phyloP scores from a whole-genome alignment of 2,797 vertebrate genomes.

The Cercopithecus mitis region DNA sequence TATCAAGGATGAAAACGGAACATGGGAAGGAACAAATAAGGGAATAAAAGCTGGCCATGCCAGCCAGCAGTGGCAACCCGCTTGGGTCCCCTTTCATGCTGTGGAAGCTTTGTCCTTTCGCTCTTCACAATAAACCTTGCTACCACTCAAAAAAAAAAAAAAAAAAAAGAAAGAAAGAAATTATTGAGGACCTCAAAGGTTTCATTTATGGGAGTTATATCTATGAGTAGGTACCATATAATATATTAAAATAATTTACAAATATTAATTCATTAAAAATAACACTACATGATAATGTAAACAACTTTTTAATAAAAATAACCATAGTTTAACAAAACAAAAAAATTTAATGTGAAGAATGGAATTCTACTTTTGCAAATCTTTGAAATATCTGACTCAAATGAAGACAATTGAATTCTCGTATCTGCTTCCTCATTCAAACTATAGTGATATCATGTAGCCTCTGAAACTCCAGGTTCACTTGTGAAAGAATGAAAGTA shows the following conservation, averaged over 20 bases:
- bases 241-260: neutral
- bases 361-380: neutral
- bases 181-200: neutral
- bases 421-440: neutral
- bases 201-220: neutral
- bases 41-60: too few relatives aligned
- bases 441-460: neutral
- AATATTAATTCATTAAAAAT: neutral
- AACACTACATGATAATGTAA: neutral
- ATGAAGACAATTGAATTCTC: neutral
- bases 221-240: neutral
- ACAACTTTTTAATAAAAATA: slow-evolving; percentile 25
- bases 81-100: too few relatives aligned
- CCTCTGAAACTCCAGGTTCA: neutral
- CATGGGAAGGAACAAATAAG: too few relatives aligned
- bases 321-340: slow-evolving; percentile 7
- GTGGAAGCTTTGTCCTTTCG: too few relatives aligned
- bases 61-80: too few relatives aligned
- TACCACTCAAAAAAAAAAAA: too few relatives aligned
- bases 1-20: neutral
- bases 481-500: neutral
- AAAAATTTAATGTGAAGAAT: neutral
- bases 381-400: neutral
- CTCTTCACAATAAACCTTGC: too few relatives aligned
- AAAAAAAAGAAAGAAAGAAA: neutral